phyloP scores from a whole-genome alignment of 2,888 invertebrate genomes.

The Acanthopleura granulata region DNA sequence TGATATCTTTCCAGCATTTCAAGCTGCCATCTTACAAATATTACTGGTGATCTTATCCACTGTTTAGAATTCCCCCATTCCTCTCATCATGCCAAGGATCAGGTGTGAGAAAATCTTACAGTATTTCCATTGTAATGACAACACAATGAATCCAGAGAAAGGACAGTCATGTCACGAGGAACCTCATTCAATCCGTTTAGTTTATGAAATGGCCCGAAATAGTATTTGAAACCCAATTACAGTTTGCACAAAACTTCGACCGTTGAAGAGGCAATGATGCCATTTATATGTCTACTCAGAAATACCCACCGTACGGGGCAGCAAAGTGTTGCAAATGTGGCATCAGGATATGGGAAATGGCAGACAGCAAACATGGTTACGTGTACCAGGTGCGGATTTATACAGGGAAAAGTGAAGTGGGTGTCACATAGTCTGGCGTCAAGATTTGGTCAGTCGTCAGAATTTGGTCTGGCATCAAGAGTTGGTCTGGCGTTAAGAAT shows the following conservation, averaged over 20 bases:
- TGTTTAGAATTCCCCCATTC: neutral
- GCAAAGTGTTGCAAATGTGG: neutral
- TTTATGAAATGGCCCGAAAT: neutral
- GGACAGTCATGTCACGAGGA: conserved; percentile 15
- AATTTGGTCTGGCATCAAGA: neutral
- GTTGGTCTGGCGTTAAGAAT: too few species aligned
- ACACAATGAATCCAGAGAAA: neutral
- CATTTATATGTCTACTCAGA: neutral
- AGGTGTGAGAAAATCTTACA: neutral
- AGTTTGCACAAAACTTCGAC: conserved; percentile 4
- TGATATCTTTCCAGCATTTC: neutral
- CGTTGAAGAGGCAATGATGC: conserved; percentile 16
- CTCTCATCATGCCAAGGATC: conserved; percentile 10
- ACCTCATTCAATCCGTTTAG: neutral
- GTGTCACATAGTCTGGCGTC: neutral
- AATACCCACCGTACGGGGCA: conserved; percentile 14
- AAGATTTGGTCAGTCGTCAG: conserved; percentile 14
- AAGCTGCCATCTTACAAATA: neutral
- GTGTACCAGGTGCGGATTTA: conserved; percentile 11
- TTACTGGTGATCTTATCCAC: conserved; percentile 4
- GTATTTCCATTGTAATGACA: conserved; percentile 12
- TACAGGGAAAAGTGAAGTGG: conserved; percentile 16
- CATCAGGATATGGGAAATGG: conserved; percentile 14
- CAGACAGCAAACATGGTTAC: neutral
- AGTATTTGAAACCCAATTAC: neutral